A percentile compares a stretch with the other conserved stretches of the same genome.
Conservation (phyloP, 2,797 vertebrate species). For the Pitangus sulphuratus region DNA sequence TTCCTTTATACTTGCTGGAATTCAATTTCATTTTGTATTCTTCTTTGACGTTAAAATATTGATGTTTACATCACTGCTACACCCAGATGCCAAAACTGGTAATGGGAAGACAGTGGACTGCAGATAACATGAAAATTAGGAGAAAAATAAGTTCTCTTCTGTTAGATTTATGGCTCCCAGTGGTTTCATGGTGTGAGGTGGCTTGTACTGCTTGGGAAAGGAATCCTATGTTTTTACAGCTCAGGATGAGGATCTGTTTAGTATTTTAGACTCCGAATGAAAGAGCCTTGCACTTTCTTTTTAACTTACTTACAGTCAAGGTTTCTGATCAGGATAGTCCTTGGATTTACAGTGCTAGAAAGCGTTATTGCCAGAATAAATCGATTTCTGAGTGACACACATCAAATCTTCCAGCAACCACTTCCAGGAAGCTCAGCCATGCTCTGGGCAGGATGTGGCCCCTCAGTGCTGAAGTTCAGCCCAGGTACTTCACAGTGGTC, state of each 20-base stretch:
- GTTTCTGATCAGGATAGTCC: background rate
- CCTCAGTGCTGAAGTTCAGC: background rate
- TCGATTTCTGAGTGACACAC: background rate
- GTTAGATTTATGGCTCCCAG: constrained; percentile 12
- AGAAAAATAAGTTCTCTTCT: background rate
- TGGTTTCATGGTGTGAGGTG: background rate
- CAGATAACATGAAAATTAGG: constrained; percentile 41
- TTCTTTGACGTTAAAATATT: constrained; percentile 52
- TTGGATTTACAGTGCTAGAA: background rate
- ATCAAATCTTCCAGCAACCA: background rate
- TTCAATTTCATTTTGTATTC: constrained; percentile 58
- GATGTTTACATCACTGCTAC: constrained; percentile 54
- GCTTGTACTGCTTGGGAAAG: background rate
- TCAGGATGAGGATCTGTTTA: background rate
- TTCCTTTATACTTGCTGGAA: constrained; percentile 41
- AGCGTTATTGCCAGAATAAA: background rate
- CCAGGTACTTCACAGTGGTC: background rate
- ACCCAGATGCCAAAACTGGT: constrained; percentile 4
- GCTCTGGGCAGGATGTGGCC: background rate
- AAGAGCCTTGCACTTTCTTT: background rate
- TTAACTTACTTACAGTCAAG: background rate
- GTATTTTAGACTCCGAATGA: background rate
- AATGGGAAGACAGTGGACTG: background rate
- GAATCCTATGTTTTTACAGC: background rate
- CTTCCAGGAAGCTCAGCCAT: background rate